Evolutionary conservation across 2,113 vertebrate genomes (phyloP), one percentile per base, ranked within the genome.

Genomic region (Amphiprion ocellaris): DNA sequence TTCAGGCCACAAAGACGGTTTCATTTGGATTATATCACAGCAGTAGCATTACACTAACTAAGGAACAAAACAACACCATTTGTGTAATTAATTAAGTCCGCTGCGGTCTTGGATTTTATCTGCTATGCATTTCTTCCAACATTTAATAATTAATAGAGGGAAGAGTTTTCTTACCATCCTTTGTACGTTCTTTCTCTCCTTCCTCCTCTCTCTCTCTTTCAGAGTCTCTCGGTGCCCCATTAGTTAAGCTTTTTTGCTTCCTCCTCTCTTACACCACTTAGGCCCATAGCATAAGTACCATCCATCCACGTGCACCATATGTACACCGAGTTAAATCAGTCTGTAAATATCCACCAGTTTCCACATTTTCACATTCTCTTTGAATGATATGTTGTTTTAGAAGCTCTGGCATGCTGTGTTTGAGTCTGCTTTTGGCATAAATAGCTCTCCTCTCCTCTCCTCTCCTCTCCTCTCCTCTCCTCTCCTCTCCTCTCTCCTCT

Each of bases 111-210:
- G 5, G 71, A 65, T 61, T 14, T 52, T 52, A 64, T 82, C 50
- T 77, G 58, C 44, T 49, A 24, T 46, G 53, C 79, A 59, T 62
- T 73, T 21, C 46, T 56, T 77, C 69, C 24, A 75, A 70, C 74
- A 72, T 81, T 88, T 82, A 87, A 86, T 89, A 78, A 92, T 87
- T 91, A 33, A 89, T 83, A 58, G 53, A 28, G 37, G 58, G 66
- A 82, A 73, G 63, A 72, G 1, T 37, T 9, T 67, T 60, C 50
- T 50, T 62, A 33, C 24, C 24, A 28, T 73, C 52, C 21, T 81
- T 53, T 54, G 30, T 39, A 77, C 75, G 65, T 72, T 77, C 69
- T 63, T 66, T 50, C 56, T 74, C 53, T 66, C 17, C 37, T 65
- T 67, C 39, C 61, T 59, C 53, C 4, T 24, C 61, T 11, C 19